These are phyloP conservation scores for Patella caerulea DNA, from an alignment of 2,888 invertebrate species.

Conservation along the genomic window DNA sequence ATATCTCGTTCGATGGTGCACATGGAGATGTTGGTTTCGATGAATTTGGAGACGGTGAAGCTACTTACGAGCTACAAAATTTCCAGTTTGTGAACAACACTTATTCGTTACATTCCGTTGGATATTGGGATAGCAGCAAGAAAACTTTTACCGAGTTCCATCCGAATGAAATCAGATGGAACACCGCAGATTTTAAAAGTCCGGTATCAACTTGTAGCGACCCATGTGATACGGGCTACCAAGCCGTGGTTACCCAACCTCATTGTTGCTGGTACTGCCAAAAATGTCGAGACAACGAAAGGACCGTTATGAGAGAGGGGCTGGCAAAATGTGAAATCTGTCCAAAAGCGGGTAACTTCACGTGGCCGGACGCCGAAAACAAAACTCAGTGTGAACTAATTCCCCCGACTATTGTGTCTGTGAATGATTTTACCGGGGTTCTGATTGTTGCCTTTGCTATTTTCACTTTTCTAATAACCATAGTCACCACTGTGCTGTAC, in stretches of 20 bases:
- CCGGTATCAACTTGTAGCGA: conserved; percentile 43
- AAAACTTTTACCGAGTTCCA: conserved; percentile 18
- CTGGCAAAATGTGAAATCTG: conserved; percentile 38
- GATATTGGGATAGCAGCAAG: conserved; percentile 33
- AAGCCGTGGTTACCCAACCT: conserved; percentile 36
- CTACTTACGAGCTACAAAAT: conserved; percentile 32
- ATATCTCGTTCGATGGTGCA: conserved; percentile 31
- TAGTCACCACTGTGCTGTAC: conserved; percentile 34
- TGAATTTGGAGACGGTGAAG: conserved; percentile 32
- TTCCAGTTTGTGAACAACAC: conserved; percentile 16
- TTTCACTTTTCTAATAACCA: conserved; percentile 29
- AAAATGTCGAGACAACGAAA: conserved; percentile 42
- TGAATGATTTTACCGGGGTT: conserved; percentile 26
- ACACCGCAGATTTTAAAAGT: not conserved
- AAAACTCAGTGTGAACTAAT: conserved; percentile 34
- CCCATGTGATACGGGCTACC: conserved; percentile 41
- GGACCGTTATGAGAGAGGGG: conserved; percentile 24
- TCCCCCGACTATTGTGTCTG: conserved; percentile 22
- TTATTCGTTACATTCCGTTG: conserved; percentile 23
- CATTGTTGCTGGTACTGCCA: conserved; percentile 54
- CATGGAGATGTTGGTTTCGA: conserved; percentile 37
- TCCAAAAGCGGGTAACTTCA: conserved; percentile 23
- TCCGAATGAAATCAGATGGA: conserved; percentile 16
- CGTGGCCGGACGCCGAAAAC: conserved; percentile 41
- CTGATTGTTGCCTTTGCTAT: conserved; percentile 24